A percentile compares a stretch with the other conserved stretches of the same genome.
Evolutionary conservation across 2,888 invertebrate species (phyloP).

Genomic region (Hemaris fuciformis): DNA sequence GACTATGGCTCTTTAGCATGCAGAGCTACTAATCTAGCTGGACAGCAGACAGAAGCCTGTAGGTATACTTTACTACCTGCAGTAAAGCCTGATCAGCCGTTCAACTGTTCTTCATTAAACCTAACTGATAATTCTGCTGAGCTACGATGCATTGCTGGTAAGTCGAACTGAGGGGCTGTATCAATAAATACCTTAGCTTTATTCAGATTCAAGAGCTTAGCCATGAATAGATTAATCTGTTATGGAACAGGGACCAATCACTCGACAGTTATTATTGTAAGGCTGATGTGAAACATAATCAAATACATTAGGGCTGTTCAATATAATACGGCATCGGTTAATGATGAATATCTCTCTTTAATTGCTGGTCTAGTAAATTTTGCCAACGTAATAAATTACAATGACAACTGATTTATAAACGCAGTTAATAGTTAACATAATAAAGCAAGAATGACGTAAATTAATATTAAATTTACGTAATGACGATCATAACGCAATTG

Average conservation of each 20-base stretch:
- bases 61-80: conserved; percentile 88
- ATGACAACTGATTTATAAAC: background rate
- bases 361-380: background rate
- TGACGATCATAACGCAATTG: background rate
- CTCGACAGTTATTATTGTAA: too few relatives aligned
- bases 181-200: background rate
- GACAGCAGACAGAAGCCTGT: conserved; percentile 87
- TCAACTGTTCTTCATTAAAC: conserved; percentile 88
- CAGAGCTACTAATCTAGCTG: conserved; percentile 87
- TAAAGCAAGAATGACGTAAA: background rate
- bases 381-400: background rate
- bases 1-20: conserved; percentile 90
- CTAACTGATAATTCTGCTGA: conserved; percentile 89
- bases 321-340: background rate
- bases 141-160: conserved; percentile 85
- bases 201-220: background rate
- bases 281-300: background rate
- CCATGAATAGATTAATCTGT: background rate
- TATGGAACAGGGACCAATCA: background rate
- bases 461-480: background rate
- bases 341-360: background rate
- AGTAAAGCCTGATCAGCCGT: conserved; percentile 89
- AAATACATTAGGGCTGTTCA: background rate
- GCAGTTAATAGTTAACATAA: background rate
- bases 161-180: background rate